Conservation (phyloP, 30 jellyfish, hydroid and myxozoan species). For the Turritopsis rubra region DNA sequence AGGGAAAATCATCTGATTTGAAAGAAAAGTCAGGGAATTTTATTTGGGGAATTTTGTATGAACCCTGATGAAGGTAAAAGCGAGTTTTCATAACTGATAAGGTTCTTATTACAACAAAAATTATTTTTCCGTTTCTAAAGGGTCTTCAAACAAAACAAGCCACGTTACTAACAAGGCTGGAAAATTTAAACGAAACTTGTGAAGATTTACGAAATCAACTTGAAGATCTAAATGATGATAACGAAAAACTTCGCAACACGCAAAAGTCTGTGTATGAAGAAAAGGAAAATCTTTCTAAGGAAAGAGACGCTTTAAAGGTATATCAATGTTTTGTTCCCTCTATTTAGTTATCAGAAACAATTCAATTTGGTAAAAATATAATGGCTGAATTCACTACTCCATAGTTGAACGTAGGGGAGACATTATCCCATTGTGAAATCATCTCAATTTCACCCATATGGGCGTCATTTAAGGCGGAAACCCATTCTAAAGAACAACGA, state of each 20-base stretch:
- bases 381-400: too few relatives aligned
- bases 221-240: conserved; percentile 45
- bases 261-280: background rate
- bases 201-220: conserved; percentile 46
- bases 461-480: too few relatives aligned
- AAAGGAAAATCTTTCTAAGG: background rate
- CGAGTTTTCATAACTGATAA: too few relatives aligned
- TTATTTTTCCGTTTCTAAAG: conserved; percentile 16
- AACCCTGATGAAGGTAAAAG: too few relatives aligned
- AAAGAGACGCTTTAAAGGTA: background rate
- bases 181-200: conserved; percentile 61
- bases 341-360: background rate
- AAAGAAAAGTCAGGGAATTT: too few relatives aligned
- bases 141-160: conserved; percentile 71
- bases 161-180: conserved; percentile 51
- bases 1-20: too few relatives aligned
- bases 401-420: too few relatives aligned
- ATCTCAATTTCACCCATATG: too few relatives aligned
- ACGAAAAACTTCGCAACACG: conserved; percentile 9
- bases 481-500: too few relatives aligned
- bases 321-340: background rate
- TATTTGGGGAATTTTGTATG: too few relatives aligned
- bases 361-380: too few relatives aligned
- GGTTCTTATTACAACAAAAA: background rate
- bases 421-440: too few relatives aligned